These are phyloP conservation scores for Neomorphus geoffroyi DNA, from an alignment of 2,797 vertebrate genomes.

Conservation along the genomic window DNA sequence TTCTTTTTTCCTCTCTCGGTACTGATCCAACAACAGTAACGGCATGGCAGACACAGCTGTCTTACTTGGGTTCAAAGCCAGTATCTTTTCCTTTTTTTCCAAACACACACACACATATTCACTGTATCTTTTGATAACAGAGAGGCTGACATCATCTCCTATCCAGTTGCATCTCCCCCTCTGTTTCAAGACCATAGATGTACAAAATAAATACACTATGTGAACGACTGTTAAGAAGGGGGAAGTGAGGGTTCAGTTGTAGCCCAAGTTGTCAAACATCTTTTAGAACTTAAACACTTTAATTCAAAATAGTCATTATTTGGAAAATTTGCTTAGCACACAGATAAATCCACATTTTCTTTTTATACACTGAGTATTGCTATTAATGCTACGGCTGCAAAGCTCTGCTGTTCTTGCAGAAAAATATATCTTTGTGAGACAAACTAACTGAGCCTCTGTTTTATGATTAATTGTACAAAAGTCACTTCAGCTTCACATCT, in stretches of 20 bases:
- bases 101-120: background rate
- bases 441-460: background rate
- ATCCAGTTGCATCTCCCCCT: constrained; percentile 42
- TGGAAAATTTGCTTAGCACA: background rate
- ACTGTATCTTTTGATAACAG: constrained; percentile 46
- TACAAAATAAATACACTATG: constrained; percentile 7
- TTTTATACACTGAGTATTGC: background rate
- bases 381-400: background rate
- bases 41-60: constrained; percentile 45
- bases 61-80: constrained; percentile 39
- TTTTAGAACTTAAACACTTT: background rate
- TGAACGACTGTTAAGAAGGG: background rate
- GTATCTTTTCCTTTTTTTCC: background rate
- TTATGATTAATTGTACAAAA: background rate
- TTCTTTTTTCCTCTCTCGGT: background rate
- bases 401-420: background rate
- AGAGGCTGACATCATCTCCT: constrained; percentile 65
- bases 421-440: background rate
- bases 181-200: background rate
- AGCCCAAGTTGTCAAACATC: background rate
- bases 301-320: background rate
- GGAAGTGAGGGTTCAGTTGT: background rate
- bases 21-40: constrained; percentile 36
- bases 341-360: background rate
- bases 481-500: background rate